Base-by-base conservation (phyloP, 2,888 invertebrate species). In the Melieria omissa region DNA sequence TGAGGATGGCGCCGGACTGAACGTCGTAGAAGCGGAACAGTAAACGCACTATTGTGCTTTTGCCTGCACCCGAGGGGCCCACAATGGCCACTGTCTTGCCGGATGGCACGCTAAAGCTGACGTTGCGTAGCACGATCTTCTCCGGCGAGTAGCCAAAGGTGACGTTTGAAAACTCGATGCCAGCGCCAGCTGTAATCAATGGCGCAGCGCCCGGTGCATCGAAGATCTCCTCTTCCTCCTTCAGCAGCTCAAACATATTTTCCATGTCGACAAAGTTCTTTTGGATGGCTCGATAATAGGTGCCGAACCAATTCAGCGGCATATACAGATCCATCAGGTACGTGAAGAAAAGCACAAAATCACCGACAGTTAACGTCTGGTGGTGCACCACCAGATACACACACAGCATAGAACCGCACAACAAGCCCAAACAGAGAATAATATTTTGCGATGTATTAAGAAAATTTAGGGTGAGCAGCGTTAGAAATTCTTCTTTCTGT, bases 211-310 rank as follows among this genome's bases (percentile, higher is more conserved):
- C 93, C 0, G 93, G 91, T 0, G 92, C 91, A 88, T 99, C 97
- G 4, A 91, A 89, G 42, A 98, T 92, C 88, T 99, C 98, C 68
- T 93, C 91, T 60, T 94, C 91, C 82, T 96, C 95, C 54, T 93
- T 91, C 81, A 99, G 89, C 75, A 99, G 87, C 79, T 98, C 98
- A 85, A 99, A 97, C 99, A 99, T 98, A 86, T 99, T 99, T 87
- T 99, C 99, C 99, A 99, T 99, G 84, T 99, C 99, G 16, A 99
- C 93, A 83, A 99, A 99, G 83, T 97, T 96, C 88, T 95, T 96
- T 85, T 99, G 99, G 73, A 99, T 98, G 70, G 96, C 95, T 83
- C 98, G 93, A 85, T 99, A 99, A 83, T 97, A 98, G 4, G 98
- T 98, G 45, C 99, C 99, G 84, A 99, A 97, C 93, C 95, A 99